phyloP scores from a whole-genome alignment of 1,140 invertebrate genomes.

The Atta cephalotes region DNA sequence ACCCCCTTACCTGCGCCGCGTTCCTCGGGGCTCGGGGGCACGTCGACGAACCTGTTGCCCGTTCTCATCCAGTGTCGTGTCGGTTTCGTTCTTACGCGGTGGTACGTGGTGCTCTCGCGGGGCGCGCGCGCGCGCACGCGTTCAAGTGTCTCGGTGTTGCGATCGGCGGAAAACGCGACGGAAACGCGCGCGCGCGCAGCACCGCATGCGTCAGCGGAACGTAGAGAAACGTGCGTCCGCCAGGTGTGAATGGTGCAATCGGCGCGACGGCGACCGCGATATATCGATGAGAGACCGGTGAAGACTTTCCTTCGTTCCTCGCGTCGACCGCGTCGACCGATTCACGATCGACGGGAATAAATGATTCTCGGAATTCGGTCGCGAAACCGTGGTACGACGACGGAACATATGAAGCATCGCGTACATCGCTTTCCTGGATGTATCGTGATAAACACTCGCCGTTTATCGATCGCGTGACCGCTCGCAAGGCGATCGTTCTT shows the following conservation, averaged over 20 bases:
- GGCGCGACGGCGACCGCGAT: neutral
- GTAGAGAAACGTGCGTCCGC: neutral
- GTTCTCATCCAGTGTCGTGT: constrained; percentile 72
- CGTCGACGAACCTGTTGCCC: constrained; percentile 76
- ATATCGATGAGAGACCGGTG: constrained; percentile 31
- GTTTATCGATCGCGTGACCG: neutral
- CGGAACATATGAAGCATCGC: neutral
- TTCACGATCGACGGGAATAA: neutral
- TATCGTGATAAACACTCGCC: neutral
- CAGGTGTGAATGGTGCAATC: neutral
- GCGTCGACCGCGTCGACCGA: constrained; percentile 17
- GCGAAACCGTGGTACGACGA: neutral
- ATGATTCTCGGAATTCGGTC: neutral
- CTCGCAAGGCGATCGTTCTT: too few relatives aligned
- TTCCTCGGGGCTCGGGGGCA: constrained; percentile 66
- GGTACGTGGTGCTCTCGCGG: constrained; percentile 4
- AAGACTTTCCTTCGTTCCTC: neutral
- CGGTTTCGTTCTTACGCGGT: constrained; percentile 58
- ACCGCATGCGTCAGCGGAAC: neutral
- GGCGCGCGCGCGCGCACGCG: constrained; percentile 16
- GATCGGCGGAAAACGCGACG: neutral
- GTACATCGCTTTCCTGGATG: neutral
- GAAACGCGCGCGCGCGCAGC: neutral
- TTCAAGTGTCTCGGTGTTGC: neutral
- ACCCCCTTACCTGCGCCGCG: constrained; percentile 44